These are phyloP conservation scores for Eupithecia insigniata DNA, from an alignment of 2,888 invertebrate species.

Conservation along the genomic window DNA sequence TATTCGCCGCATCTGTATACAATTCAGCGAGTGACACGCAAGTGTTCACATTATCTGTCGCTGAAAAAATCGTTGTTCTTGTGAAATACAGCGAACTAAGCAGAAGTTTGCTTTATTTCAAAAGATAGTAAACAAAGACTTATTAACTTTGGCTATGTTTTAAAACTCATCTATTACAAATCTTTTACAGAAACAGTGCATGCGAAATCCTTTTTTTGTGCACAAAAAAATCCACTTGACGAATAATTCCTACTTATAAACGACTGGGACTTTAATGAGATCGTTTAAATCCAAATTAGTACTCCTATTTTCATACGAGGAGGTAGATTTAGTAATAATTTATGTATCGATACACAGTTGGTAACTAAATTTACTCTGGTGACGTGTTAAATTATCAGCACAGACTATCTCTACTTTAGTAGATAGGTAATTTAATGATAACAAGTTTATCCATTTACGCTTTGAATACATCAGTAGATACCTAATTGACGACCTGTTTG, in stretches of 20 bases:
- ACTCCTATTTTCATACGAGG: neutral
- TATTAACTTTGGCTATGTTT: neutral
- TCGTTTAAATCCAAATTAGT: neutral
- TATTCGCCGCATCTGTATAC: conserved; percentile 54
- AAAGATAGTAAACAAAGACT: neutral
- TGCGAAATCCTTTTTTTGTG: neutral
- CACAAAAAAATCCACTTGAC: neutral
- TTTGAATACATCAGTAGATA: neutral
- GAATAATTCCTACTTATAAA: neutral
- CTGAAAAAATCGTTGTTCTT: conserved; percentile 2
- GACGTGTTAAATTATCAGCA: conserved; percentile 30
- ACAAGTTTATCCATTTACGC: neutral
- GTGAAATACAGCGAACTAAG: no score
- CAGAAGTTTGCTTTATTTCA: neutral
- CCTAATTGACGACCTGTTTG: neutral
- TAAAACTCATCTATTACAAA: neutral
- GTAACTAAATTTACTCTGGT: neutral
- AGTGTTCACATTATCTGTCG: conserved; percentile 30
- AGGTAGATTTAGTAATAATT: neutral
- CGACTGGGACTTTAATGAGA: neutral
- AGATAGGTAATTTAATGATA: neutral
- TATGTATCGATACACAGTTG: neutral
- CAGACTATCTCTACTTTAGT: conserved; percentile 34
- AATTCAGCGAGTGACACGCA: conserved; percentile 42
- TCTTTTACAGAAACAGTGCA: neutral